Base-by-base conservation (phyloP, 2,113 vertebrate species). In the Perccottus glenii region DNA sequence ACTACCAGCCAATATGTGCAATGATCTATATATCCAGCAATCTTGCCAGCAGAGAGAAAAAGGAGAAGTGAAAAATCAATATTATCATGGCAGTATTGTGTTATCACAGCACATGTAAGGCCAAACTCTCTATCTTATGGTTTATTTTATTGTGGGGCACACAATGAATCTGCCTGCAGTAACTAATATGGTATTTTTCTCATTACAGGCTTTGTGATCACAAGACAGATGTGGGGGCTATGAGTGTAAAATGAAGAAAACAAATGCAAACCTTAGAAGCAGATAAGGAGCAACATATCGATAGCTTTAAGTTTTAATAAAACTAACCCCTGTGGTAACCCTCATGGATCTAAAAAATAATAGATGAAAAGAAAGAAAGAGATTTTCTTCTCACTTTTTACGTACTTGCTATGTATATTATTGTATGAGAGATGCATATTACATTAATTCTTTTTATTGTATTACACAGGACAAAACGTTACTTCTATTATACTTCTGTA, bases 241-340 rank as follows among this genome's bases (percentile, higher is more conserved):
- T 45, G 49, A 70, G 60, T 71, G 33, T 60, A 75, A 81, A 53
- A 64, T 64, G 67, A 80, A 81, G 65, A 75, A 62, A 82, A 75
- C 66, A 73, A 38, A 73, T 62, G 65, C 64, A 52, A 66, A 66
- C 57, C 67, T 75, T 60, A 59, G 56, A 47, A 43, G 60, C 67
- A 81, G 75, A 88, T 85, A 81, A 82, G 66, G 64, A 42, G 65
- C 71, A 65, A 53, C 57, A 85, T 75, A 90, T 89, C 78, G 80
- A 78, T 85, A 63, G 72, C 77, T 65, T 78, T 55, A 83, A 46
- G 83, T 83, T 85, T 57, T 66, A 88, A 90, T 88, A 83, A 83
- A 64, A 83, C 27, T 80, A 72, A 84, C 81, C 77, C 85, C 74
- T 59, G 64, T 67, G 77, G 81, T 70, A 73, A 84, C 85, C 78